Percentiles rank a stretch among this genome's conserved stretches.
These are phyloP conservation scores for Euzetes globulus DNA, from an alignment of 2,888 invertebrate genomes.

Conservation along the genomic window DNA sequence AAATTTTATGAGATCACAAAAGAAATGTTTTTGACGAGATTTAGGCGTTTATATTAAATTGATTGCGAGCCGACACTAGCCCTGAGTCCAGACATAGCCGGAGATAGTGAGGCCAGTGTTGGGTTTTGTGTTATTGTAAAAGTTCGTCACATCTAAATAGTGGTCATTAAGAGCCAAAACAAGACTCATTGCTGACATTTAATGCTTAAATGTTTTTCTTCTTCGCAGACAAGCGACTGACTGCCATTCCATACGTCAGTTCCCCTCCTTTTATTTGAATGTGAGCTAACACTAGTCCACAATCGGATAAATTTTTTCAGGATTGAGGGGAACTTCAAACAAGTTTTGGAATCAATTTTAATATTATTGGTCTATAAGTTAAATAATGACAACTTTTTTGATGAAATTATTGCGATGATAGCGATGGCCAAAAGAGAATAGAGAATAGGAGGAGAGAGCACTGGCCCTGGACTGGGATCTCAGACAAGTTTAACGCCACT, in stretches of 20 bases:
- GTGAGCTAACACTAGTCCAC: neutral
- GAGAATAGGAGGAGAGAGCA: constrained; percentile 19
- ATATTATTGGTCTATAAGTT: neutral
- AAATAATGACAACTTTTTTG: constrained; percentile 25
- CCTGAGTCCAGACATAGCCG: neutral
- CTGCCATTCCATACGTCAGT: neutral
- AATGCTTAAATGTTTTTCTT: constrained; percentile 19
- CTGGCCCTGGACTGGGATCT: neutral
- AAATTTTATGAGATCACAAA: constrained; percentile 11
- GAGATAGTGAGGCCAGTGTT: neutral
- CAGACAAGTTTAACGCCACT: neutral
- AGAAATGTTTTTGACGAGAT: constrained; percentile 25
- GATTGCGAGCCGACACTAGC: neutral
- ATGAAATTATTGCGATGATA: constrained; percentile 20
- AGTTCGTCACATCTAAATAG: constrained; percentile 21
- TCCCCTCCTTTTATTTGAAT: neutral
- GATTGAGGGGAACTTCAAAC: constrained; percentile 18
- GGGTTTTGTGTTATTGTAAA: constrained; percentile 16
- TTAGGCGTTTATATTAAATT: constrained; percentile 18
- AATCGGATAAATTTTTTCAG: neutral
- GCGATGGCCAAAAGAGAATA: constrained; percentile 2
- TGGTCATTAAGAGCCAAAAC: constrained; percentile 28
- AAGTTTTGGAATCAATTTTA: constrained; percentile 10
- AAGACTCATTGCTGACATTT: constrained; percentile 22
- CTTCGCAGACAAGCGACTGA: neutral